Evolutionary conservation across 2,113 vertebrate genomes (phyloP), one percentile per base, ranked within the genome.

Genomic region (Okapia johnstoni): DNA sequence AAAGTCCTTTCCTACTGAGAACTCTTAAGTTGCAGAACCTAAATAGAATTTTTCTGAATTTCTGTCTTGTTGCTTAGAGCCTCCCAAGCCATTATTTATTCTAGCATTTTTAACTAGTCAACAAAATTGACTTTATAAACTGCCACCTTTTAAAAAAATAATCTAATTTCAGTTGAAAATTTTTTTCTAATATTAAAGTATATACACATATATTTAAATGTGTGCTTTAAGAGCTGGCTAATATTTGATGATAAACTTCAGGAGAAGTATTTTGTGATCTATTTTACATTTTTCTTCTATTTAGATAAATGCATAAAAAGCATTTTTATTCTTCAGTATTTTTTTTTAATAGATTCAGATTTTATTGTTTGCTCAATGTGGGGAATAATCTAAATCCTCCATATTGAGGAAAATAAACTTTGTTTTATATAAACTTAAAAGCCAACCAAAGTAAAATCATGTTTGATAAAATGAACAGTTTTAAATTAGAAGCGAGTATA

Each of bases 201-300:
- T 76, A 9, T 89, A 81, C 33, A 77, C 14, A 60, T 93, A 70
- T 23, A 58, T 81, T 89, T 66, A 88, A 43, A 46, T 94, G 21
- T 96, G 17, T 96, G 40, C 33, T 96, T 92, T 90, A 94, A 97
- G 76, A 93, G 55, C 26, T 81, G 52, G 21, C 85, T 76, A 88
- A 14, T 88, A 95, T 80, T 96, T 97, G 85, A 76, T 88, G 83
- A n/a, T 36, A 94, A 76, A 40, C 54, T 94, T 93, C 54, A 81
- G 50, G 76, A 50, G 95, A 96, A 87, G 73, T 70, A 90, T 46
- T 87, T 88, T 95, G 81, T 89, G 91, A 79, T 85, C 77, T 93
- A 1, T 92, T 97, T 97, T 96, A 94, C 12, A 66, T n/a, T 92
- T 97, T 95, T 50, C 61, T 92, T 93, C 48, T 87, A 19, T 83